These are phyloP conservation scores for Takifugu bimaculatus DNA, from an alignment of 2,113 vertebrate species.

Conservation along the genomic window DNA sequence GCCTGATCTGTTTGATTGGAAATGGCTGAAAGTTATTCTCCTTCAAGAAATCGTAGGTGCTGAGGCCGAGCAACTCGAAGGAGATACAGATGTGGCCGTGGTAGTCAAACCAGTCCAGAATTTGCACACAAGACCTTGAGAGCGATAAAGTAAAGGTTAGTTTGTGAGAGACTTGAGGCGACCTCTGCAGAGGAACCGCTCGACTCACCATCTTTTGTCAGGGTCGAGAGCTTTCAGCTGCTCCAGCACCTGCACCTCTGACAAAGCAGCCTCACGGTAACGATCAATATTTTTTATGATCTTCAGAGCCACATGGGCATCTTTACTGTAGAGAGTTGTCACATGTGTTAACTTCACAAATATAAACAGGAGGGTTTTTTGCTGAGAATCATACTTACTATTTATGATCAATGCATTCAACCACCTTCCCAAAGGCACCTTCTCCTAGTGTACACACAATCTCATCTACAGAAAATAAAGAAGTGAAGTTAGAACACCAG, in stretches of 20 bases:
- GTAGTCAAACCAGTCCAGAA: slow-evolving; percentile 96
- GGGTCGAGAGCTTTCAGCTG: slow-evolving; percentile 86
- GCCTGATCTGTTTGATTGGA: slow-evolving; percentile 87
- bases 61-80: slow-evolving; percentile 94
- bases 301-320: slow-evolving; percentile 91
- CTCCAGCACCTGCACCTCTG: slow-evolving; percentile 92
- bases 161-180: neutral
- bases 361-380: neutral
- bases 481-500: slow-evolving; percentile 64
- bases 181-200: neutral
- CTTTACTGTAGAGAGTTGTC: slow-evolving; percentile 64
- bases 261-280: slow-evolving; percentile 92
- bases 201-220: slow-evolving; percentile 76
- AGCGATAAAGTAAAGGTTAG: neutral
- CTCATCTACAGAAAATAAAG: slow-evolving; percentile 89
- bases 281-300: slow-evolving; percentile 98
- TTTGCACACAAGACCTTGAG: slow-evolving; percentile 86
- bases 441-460: slow-evolving; percentile 94
- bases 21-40: slow-evolving; percentile 96
- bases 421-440: slow-evolving; percentile 98
- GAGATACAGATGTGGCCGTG: slow-evolving; percentile 93
- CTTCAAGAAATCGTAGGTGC: slow-evolving; percentile 96
- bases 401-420: slow-evolving; percentile 90
- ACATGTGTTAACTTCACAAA: neutral
- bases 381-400: slow-evolving; percentile 65